Percentiles rank a stretch among this genome's conserved stretches.
Conservation (phyloP, 2,797 vertebrate genomes). For the Lepilemur ruficaudatus region DNA sequence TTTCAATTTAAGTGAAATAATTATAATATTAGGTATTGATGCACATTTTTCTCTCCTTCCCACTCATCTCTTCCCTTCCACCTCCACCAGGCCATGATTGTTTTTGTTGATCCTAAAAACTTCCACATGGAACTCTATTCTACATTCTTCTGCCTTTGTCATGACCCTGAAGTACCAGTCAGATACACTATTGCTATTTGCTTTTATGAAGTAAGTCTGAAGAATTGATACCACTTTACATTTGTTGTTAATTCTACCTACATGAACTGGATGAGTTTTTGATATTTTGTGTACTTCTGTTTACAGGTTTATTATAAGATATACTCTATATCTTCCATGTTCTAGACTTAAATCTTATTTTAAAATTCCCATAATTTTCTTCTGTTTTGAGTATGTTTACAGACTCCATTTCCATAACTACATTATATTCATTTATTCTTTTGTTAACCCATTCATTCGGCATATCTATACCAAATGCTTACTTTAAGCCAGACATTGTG, state of each 20-base stretch:
- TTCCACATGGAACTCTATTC: constrained; percentile 94
- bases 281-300: background rate
- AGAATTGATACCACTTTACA: background rate
- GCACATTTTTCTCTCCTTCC: constrained; percentile 37
- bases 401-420: constrained; percentile 38
- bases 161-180: constrained; percentile 94
- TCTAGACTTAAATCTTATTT: constrained; percentile 29
- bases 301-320: constrained; percentile 12
- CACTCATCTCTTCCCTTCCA: constrained; percentile 7
- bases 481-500: background rate
- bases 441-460: background rate
- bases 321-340: background rate
- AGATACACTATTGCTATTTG: constrained; percentile 92
- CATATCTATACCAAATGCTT: background rate
- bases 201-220: constrained; percentile 93
- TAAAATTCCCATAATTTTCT: background rate
- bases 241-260: background rate
- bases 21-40: constrained; percentile 11
- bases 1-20: background rate
- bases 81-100: constrained; percentile 91
- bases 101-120: constrained; percentile 93
- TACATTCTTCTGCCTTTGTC: constrained; percentile 94
- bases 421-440: constrained; percentile 20
- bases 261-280: background rate
- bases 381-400: constrained; percentile 8